Evolutionary conservation across 2,797 vertebrate species (phyloP), one percentile per base, ranked within the genome.

Genomic region (Silurus aristotelis): DNA sequence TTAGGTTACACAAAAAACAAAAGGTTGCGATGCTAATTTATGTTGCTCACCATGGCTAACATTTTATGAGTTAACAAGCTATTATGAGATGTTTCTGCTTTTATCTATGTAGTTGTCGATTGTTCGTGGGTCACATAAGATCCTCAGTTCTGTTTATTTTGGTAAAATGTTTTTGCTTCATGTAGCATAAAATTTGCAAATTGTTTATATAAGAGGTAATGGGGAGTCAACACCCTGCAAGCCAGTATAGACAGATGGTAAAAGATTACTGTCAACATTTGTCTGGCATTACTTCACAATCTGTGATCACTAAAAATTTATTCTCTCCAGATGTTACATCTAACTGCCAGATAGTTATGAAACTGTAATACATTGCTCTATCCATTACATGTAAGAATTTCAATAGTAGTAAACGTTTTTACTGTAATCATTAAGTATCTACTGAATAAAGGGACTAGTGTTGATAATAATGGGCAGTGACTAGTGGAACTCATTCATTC

Each of bases 201-300:
- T 80, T 75, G 70, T 66, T 80, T 85, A 73, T 66, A 22, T 56
- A 73, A 72, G 43, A 63, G 20, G 58, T 19, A 81, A 48, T 66
- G 48, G n/a, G 38, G 10, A 79, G 13, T 79, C 75, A 70, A 80
- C 22, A 48, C 38, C 14, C 73, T 58, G 72, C 83, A 55, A 31
- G 46, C 61, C 83, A 60, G 27, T n/a, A 46, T 19, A 20, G 9
- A 83, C 71, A 83, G 46, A 78, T 78, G 63, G 46, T 27, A 70
- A 70, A 61, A 79, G n/a, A 61, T 71, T 56, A 68, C 43, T 27
- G 17, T 70, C 64, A 19, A 48, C n/a, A 61, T 79, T 71, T 48
- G 68, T 67, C 19, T 61, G 70, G 31, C 75, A 60, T 60, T 55
- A 84, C 64, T 58, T 20, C 55, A 78, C 52, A 71, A 71, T 71